Percentiles rank a stretch among this genome's conserved stretches.
Evolutionary conservation across 1,140 invertebrate genomes (phyloP).

Genomic region (Drosophila fuyamai): DNA sequence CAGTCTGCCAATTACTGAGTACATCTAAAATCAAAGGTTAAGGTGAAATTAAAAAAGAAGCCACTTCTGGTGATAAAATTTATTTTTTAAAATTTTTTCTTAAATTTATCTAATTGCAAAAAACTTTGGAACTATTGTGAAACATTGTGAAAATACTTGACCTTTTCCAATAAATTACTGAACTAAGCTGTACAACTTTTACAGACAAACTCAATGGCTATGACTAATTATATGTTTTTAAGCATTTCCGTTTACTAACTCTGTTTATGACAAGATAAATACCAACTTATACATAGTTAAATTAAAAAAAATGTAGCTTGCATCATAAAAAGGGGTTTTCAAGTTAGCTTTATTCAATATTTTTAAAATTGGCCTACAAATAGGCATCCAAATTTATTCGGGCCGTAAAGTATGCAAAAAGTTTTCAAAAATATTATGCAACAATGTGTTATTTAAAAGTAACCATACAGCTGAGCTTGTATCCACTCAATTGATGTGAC

Average conservation of each 20-base stretch:
- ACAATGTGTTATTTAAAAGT: not conserved
- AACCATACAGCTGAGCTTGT: not conserved
- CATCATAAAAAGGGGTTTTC: too few relatives aligned
- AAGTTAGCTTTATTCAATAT: too few relatives aligned
- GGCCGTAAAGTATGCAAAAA: constrained; percentile 31
- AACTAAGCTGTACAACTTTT: not conserved
- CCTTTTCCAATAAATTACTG: not conserved
- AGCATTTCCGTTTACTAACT: not conserved
- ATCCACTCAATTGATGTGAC: not conserved
- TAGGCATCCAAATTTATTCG: constrained; percentile 8
- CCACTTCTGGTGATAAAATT: not conserved
- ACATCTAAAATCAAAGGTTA: too few relatives aligned
- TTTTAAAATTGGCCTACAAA: constrained; percentile 5
- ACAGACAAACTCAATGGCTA: constrained; percentile 3
- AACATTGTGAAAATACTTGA: constrained; percentile 6
- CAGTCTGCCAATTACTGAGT: too few relatives aligned
- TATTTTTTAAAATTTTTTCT: too few relatives aligned
- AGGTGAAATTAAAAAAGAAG: too few relatives aligned
- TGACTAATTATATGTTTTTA: not conserved
- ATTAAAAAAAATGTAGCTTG: too few relatives aligned
- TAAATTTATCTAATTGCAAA: too few relatives aligned
- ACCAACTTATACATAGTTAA: too few relatives aligned
- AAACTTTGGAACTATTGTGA: not conserved
- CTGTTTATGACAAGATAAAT: too few relatives aligned
- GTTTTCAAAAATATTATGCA: not conserved